phyloP scores from a whole-genome alignment of 2,797 vertebrate genomes.

The Rousettus madagascariensis region DNA sequence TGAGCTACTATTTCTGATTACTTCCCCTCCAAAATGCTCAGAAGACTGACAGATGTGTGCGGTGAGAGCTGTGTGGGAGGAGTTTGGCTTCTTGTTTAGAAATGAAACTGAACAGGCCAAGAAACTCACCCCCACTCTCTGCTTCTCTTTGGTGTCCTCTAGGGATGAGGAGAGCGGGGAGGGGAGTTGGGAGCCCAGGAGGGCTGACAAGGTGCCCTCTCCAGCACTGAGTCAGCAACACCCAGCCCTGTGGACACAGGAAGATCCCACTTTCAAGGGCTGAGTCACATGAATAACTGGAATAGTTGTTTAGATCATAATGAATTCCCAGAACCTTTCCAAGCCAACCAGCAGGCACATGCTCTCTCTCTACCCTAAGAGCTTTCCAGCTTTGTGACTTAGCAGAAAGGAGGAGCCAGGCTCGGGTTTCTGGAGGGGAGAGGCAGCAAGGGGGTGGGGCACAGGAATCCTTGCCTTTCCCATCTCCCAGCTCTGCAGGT shows the following conservation, averaged over 20 bases:
- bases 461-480: conserved; percentile 52
- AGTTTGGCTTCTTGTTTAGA: conserved; percentile 11
- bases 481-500: conserved; percentile 56
- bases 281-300: conserved; percentile 90
- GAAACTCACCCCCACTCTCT: neutral
- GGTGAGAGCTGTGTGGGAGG: neutral
- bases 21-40: neutral
- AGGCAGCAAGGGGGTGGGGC: neutral
- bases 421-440: neutral
- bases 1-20: neutral
- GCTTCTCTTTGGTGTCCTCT: conserved; percentile 10
- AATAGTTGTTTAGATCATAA: conserved; percentile 86
- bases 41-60: neutral
- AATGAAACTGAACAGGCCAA: neutral
- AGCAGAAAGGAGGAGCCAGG: conserved; percentile 56
- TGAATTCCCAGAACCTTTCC: conserved; percentile 87
- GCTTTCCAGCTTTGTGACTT: conserved; percentile 76
- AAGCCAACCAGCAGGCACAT: conserved; percentile 82
- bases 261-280: conserved; percentile 83
- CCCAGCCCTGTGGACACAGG: conserved; percentile 77
- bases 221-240: conserved; percentile 85
- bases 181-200: neutral
- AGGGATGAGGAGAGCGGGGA: neutral
- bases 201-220: conserved; percentile 82
- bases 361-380: conserved; percentile 66